These are phyloP conservation scores for Mastigias papua DNA, from an alignment of 30 jellyfish, hydroid and myxozoan species.

Conservation along the genomic window DNA sequence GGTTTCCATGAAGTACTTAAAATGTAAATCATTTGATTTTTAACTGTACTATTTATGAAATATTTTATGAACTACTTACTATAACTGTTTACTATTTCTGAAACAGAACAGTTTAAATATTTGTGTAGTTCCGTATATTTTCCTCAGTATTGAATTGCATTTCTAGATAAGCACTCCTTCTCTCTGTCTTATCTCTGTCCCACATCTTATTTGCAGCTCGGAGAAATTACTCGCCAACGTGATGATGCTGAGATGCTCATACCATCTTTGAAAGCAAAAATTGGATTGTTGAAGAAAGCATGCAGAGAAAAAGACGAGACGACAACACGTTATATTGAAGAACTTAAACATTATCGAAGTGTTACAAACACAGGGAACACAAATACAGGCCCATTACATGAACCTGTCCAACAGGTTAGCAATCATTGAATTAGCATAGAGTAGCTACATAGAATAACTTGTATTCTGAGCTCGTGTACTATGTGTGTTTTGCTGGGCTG, in stretches of 20 bases:
- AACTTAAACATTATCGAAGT: slow-evolving; percentile 65
- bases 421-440: neutral
- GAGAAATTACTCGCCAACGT: slow-evolving; percentile 93
- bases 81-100: no score
- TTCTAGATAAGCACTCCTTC: neutral
- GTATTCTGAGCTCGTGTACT: no score
- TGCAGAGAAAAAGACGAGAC: slow-evolving; percentile 91
- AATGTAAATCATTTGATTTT: no score
- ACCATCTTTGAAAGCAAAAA: slow-evolving; percentile 88
- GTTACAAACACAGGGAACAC: neutral
- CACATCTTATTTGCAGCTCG: slow-evolving; percentile 45
- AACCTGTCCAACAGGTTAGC: slow-evolving; percentile 34
- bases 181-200: neutral
- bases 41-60: no score
- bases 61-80: no score
- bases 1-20: no score
- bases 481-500: no score
- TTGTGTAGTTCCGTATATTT: neutral
- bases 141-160: no score
- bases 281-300: slow-evolving; percentile 75
- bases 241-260: slow-evolving; percentile 96
- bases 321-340: slow-evolving; percentile 63
- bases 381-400: slow-evolving; percentile 15
- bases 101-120: neutral
- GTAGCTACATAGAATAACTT: no score